These are phyloP conservation scores for Deilephila elpenor DNA, from an alignment of 2,888 invertebrate genomes.

Conservation along the genomic window DNA sequence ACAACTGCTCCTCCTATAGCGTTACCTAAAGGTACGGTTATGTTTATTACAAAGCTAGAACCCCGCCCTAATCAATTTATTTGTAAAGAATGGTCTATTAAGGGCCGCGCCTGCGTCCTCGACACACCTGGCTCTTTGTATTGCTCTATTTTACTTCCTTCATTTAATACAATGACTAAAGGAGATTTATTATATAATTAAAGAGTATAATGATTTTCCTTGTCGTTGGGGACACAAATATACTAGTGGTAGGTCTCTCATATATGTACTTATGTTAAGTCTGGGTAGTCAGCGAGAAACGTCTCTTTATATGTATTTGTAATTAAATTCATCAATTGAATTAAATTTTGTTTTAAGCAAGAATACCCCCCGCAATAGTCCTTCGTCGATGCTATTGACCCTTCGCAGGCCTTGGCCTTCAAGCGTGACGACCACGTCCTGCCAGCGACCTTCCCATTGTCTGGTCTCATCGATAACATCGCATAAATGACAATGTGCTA, in stretches of 20 bases:
- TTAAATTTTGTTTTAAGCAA: too few relatives aligned
- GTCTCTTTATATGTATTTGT: too few relatives aligned
- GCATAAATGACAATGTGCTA: not conserved
- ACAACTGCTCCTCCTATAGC: too few relatives aligned
- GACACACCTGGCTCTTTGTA: slow-evolving; percentile 17
- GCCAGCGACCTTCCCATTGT: slow-evolving; percentile 29
- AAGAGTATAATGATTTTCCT: slow-evolving; percentile 33
- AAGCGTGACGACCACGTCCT: slow-evolving; percentile 58
- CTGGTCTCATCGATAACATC: not conserved
- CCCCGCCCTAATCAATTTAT: slow-evolving; percentile 13
- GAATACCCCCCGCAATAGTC: too few relatives aligned
- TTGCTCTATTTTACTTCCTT: slow-evolving; percentile 33
- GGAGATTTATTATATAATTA: not conserved
- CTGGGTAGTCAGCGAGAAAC: too few relatives aligned
- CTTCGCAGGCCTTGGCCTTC: slow-evolving; percentile 50
- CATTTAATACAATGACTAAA: not conserved
- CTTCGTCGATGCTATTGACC: slow-evolving; percentile 56
- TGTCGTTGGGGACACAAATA: too few relatives aligned
- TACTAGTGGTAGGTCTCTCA: too few relatives aligned
- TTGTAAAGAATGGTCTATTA: slow-evolving; percentile 20
- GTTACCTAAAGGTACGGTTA: too few relatives aligned
- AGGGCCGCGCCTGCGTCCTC: slow-evolving; percentile 17
- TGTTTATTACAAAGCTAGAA: not conserved
- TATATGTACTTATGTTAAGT: too few relatives aligned
- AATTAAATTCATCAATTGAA: too few relatives aligned